Percentiles rank a stretch among this genome's conserved stretches.
Evolutionary conservation across 2,113 vertebrate species (phyloP).

Genomic region (Brevimyrus niger): DNA sequence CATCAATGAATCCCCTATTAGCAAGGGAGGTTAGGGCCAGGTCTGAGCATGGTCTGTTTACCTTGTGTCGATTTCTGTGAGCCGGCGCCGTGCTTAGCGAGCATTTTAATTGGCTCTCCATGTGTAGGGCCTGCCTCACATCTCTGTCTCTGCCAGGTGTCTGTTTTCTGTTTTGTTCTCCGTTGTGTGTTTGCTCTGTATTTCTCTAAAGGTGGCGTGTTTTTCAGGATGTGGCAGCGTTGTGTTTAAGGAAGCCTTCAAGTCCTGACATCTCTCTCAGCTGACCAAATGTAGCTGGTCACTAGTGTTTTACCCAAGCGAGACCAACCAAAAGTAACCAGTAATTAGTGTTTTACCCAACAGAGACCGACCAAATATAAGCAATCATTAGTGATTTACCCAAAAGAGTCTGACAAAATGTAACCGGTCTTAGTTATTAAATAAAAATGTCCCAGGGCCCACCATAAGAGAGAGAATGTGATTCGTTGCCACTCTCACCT

Average conservation of each 20-base stretch:
- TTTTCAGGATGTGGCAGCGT: neutral
- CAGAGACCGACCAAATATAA: neutral
- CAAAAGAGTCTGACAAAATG: neutral
- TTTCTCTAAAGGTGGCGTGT: neutral
- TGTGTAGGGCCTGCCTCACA: neutral
- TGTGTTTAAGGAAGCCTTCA: neutral
- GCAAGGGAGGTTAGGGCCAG: neutral
- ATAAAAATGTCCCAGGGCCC: neutral
- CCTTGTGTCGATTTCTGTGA: neutral
- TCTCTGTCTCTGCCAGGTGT: neutral
- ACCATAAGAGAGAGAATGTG: neutral
- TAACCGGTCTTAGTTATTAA: neutral
- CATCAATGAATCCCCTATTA: neutral
- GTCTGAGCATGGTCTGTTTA: neutral
- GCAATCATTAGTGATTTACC: neutral
- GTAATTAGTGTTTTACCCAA: neutral
- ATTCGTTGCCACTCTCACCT: neutral
- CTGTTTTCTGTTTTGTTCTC: neutral
- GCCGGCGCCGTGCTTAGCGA: neutral
- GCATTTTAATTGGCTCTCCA: neutral
- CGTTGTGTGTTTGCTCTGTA: neutral
- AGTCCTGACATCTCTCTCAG: neutral
- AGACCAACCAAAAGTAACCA: neutral
- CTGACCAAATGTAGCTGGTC: neutral
- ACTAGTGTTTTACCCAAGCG: neutral